A percentile compares a stretch with the other conserved stretches of the same genome.
These are phyloP conservation scores for Mythimna impura DNA, from an alignment of 2,888 invertebrate genomes.

Conservation along the genomic window DNA sequence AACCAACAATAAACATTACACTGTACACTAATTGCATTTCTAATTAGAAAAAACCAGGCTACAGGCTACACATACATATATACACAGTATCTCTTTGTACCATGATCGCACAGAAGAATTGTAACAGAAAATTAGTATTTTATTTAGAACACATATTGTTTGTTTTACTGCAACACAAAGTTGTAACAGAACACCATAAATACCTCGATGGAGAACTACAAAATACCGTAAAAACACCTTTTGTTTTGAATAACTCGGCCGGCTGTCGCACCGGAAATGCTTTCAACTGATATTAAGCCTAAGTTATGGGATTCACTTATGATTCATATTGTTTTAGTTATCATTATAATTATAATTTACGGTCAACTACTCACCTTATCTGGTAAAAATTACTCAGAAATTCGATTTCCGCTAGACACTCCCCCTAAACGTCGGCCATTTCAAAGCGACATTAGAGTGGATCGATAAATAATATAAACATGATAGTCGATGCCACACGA, in stretches of 20 bases:
- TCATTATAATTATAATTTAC: constrained; percentile 49
- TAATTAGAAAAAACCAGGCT: constrained; percentile 65
- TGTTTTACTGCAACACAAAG: constrained; percentile 22
- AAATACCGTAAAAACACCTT: constrained; percentile 77
- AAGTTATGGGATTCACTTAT: constrained; percentile 32
- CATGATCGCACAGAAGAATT: constrained; percentile 26
- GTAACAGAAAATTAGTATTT: constrained; percentile 50
- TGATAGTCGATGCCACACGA: constrained; percentile 62
- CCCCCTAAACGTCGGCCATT: constrained; percentile 90
- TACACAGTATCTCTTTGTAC: constrained; percentile 42
- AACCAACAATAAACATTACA: constrained; percentile 61
- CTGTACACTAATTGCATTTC: constrained; percentile 62
- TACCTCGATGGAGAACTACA: constrained; percentile 63
- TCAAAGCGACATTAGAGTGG: constrained; percentile 85
- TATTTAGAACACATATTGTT: constrained; percentile 11
- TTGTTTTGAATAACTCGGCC: constrained; percentile 88
- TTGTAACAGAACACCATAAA: constrained; percentile 41
- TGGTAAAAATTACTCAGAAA: constrained; percentile 80
- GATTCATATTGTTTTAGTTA: constrained; percentile 31
- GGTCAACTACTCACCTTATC: constrained; percentile 76
- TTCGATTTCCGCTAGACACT: constrained; percentile 85
- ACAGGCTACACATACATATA: constrained; percentile 40
- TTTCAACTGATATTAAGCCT: constrained; percentile 55
- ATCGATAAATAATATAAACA: constrained; percentile 79
- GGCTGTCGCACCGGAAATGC: constrained; percentile 84